Evolutionary conservation across 2,888 invertebrate genomes (phyloP).

Genomic region (Nasonovia ribisnigri): DNA sequence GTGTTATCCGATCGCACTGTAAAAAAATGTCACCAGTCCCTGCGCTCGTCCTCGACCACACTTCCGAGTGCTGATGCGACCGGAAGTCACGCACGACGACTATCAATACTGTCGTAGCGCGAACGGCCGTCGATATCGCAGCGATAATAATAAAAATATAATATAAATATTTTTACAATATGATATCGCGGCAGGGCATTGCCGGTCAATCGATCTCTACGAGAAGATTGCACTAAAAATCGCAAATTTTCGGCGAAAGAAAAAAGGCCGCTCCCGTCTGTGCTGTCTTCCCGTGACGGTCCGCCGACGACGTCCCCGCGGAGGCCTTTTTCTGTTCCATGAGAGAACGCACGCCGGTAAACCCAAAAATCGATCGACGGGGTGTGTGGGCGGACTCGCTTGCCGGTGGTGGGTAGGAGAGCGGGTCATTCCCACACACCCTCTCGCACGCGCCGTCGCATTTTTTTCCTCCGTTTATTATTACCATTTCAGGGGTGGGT

Average conservation of each 20-base stretch:
- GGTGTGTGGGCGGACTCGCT: background rate
- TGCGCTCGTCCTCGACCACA: background rate
- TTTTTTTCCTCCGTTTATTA: background rate
- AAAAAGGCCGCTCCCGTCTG: background rate
- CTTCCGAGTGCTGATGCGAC: background rate
- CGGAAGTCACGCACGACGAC: background rate
- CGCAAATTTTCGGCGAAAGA: background rate
- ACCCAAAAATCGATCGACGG: slow-evolving; percentile 25
- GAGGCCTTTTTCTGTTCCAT: slow-evolving; percentile 36
- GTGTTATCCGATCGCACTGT: background rate
- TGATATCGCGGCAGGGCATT: too few species aligned
- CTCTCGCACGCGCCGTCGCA: background rate
- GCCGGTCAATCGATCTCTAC: background rate
- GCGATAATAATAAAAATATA: too few species aligned
- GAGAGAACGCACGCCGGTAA: background rate
- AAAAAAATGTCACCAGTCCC: background rate
- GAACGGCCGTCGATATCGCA: background rate
- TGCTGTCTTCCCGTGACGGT: background rate
- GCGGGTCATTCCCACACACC: background rate
- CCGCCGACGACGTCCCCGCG: background rate
- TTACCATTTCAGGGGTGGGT: background rate
- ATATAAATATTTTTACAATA: too few species aligned
- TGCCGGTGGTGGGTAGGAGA: too few species aligned
- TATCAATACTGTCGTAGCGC: background rate
- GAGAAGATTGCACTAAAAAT: background rate